Percentiles rank a stretch among this genome's conserved stretches.
These are phyloP conservation scores for Andricus curvator DNA, from an alignment of 2,888 invertebrate genomes.

Conservation along the genomic window DNA sequence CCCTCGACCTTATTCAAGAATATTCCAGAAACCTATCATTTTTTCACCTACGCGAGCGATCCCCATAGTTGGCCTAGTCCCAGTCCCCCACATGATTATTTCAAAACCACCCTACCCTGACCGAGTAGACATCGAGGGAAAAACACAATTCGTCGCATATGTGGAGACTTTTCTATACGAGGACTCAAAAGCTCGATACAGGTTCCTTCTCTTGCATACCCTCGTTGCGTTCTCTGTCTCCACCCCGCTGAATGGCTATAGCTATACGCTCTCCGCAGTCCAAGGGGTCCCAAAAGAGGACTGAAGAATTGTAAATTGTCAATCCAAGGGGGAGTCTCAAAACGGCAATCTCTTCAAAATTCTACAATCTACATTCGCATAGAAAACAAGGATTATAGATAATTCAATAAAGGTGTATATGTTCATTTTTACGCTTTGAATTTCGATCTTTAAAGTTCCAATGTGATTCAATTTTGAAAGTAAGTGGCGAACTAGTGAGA, in stretches of 20 bases:
- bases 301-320: slow-evolving; percentile 1
- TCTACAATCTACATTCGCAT: too few relatives aligned
- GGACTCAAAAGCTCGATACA: slow-evolving; percentile 19
- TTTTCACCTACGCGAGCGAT: slow-evolving; percentile 4
- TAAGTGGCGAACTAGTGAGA: too few relatives aligned
- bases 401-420: too few relatives aligned
- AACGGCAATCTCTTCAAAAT: too few relatives aligned
- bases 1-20: slow-evolving; percentile 7
- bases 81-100: slow-evolving; percentile 9
- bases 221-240: slow-evolving; percentile 7
- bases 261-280: background rate
- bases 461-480: too few relatives aligned
- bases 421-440: too few relatives aligned
- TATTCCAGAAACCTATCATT: slow-evolving; percentile 33
- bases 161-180: background rate
- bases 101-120: slow-evolving; percentile 11
- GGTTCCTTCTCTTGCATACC: slow-evolving; percentile 8
- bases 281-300: slow-evolving; percentile 12
- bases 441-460: too few relatives aligned
- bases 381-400: too few relatives aligned
- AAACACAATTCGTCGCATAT: slow-evolving; percentile 31
- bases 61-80: slow-evolving; percentile 28
- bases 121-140: slow-evolving; percentile 5
- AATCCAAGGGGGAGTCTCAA: too few relatives aligned
- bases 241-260: slow-evolving; percentile 4